phyloP scores from a whole-genome alignment of 2,797 vertebrate genomes.

The Chelidonichthys spinosus region DNA sequence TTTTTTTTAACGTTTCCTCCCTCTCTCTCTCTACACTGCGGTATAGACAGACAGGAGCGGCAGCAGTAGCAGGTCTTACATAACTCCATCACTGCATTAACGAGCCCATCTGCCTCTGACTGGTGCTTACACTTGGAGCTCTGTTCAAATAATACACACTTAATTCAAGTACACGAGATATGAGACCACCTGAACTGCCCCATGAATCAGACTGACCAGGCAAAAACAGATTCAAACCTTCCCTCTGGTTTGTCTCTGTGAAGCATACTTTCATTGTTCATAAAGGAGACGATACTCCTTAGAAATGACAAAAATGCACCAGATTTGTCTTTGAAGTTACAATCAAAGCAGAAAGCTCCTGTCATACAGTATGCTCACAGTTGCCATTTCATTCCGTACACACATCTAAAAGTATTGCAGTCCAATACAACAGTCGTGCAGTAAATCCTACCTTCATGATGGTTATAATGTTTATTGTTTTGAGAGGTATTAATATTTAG shows the following conservation, averaged over 20 bases:
- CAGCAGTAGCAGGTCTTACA: conserved; percentile 75
- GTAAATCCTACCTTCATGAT: not conserved
- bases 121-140: conserved; percentile 61
- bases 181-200: conserved; percentile 14
- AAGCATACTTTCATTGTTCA: not conserved
- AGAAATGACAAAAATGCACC: not conserved
- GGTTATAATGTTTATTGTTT: not conserved
- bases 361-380: not conserved
- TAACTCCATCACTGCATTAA: conserved; percentile 81
- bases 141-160: conserved; percentile 40
- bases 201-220: conserved; percentile 17
- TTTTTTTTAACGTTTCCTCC: conserved; percentile 27
- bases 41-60: conserved; percentile 65
- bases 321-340: not conserved
- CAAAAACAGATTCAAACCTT: conserved; percentile 13
- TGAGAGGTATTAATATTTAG: not conserved
- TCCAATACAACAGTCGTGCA: not conserved
- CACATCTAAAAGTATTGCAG: not conserved
- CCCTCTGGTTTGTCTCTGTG: not conserved
- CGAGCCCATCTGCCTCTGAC: conserved; percentile 78
- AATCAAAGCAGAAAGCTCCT: not conserved
- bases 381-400: not conserved
- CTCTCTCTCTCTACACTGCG: conserved; percentile 54
- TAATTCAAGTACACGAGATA: conserved; percentile 22
- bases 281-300: not conserved